Conservation (phyloP, 2,797 vertebrate genomes). For the Gambusia yucatana region DNA sequence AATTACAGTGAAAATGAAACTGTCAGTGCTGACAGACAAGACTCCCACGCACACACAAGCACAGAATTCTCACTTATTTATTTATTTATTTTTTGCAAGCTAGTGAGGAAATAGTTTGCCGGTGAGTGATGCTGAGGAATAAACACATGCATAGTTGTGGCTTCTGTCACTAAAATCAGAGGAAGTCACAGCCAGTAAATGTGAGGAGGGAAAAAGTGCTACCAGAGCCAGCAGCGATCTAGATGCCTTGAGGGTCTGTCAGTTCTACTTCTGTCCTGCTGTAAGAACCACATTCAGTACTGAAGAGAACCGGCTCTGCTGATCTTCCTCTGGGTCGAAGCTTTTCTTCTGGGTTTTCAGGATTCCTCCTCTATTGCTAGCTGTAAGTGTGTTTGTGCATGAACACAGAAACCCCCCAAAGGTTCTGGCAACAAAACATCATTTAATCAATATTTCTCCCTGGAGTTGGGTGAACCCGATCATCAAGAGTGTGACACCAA, state of each 20-base stretch:
- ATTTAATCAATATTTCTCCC: slow-evolving; percentile 2
- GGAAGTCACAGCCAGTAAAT: slow-evolving; percentile 68
- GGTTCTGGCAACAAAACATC: neutral
- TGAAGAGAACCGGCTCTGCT: neutral
- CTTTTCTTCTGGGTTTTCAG: neutral
- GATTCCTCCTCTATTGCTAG: neutral
- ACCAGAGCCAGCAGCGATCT: slow-evolving; percentile 34
- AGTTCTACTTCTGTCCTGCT: slow-evolving; percentile 19
- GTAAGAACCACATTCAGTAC: neutral
- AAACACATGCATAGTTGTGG: slow-evolving; percentile 67
- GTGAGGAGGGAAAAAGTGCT: slow-evolving; percentile 27
- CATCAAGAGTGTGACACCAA: neutral
- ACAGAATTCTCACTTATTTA: slow-evolving; percentile 20
- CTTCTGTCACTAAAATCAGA: slow-evolving; percentile 63
- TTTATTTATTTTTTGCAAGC: slow-evolving; percentile 10
- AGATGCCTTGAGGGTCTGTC: slow-evolving; percentile 14
- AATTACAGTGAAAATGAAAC: slow-evolving; percentile 11
- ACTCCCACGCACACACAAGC: slow-evolving; percentile 11
- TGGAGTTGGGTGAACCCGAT: neutral
- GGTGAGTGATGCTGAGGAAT: slow-evolving; percentile 51
- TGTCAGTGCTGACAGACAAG: slow-evolving; percentile 19
- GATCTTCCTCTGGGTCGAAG: neutral
- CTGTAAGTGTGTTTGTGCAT: neutral
- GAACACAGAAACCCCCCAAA: neutral
- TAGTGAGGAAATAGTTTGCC: slow-evolving; percentile 36